Evolutionary conservation across 2,113 vertebrate species (phyloP), one percentile per base, ranked within the genome.

Genomic region (Trachemys scripta): DNA sequence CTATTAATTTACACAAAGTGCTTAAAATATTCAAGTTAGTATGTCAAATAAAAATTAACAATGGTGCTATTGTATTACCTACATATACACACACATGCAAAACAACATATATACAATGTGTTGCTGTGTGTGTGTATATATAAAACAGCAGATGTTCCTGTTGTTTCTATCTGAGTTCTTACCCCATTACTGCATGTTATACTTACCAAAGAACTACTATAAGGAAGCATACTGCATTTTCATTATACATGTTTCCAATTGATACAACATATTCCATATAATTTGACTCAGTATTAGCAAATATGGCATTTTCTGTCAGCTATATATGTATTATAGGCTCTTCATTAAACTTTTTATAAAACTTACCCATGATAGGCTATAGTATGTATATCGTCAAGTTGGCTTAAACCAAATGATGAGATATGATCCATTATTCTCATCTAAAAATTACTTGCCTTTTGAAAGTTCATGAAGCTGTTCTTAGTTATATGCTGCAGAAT

Each of bases 391-490:
- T 50, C 9, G 47, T 69, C 76, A 47, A 4, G 25, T 22, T 62
- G 42, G 42, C 1, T 3, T 62, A 91, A 95, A 2, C 47, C 53
- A 85, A 72, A 14, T 47, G 29, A 88, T 76, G 81, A 97, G 72
- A 76, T 49, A 50, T 8, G 85, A 80, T 29, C 56, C 69, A 50
- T 51, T 76, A 84, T 16, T 78, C 24, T 62, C 38, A 76, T 87
- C 91, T 88, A 9, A 93, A 96, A 93, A 90, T 81, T 17, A 88
- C 87, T 88, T 82, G 35, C 80, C 82, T 86, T 95, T 95, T 94
- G 51, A 93, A 97, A 90, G 65, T 86, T 89, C 89, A 83, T 35
- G 56, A 82, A 94, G 84, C 88, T 96, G 85, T 89, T 94, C 86
- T 54, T n/a, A 94, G 79, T 94, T 88, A 75, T 5, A 54, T 88